phyloP scores from a whole-genome alignment of 1,140 invertebrate species.

The Palaemon carinicauda region DNA sequence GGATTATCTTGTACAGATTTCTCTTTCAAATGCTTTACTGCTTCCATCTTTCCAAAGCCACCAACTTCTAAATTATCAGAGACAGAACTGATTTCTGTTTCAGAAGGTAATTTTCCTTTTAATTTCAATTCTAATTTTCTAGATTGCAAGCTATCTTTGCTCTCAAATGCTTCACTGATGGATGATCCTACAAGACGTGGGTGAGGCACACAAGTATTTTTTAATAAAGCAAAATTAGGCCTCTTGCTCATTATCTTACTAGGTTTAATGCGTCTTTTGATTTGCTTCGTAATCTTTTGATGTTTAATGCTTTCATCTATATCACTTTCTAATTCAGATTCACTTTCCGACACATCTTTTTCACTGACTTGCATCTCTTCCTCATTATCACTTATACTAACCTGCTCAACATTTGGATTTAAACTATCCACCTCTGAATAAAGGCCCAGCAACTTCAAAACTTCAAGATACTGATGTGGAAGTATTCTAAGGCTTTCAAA shows the following conservation, averaged over 20 bases:
- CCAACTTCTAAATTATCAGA: background rate
- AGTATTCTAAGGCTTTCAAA: conserved; percentile 72
- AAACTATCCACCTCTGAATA: conserved; percentile 51
- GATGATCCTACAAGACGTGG: conserved; percentile 62
- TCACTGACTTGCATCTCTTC: background rate
- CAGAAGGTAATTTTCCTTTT: conserved; percentile 63
- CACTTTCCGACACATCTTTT: conserved; percentile 62
- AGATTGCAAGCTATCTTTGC: conserved; percentile 29
- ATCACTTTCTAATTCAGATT: conserved; percentile 85
- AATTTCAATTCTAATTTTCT: conserved; percentile 60
- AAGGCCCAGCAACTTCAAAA: conserved; percentile 45
- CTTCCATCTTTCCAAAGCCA: conserved; percentile 42
- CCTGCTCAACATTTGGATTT: background rate
- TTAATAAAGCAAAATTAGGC: conserved; percentile 70
- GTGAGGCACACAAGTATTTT: conserved; percentile 66
- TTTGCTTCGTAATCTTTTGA: conserved; percentile 65
- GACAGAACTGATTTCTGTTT: conserved; percentile 62
- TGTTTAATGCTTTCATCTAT: conserved; percentile 65
- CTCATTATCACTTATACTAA: background rate
- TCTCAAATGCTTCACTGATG: conserved; percentile 59
- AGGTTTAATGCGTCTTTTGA: conserved; percentile 71
- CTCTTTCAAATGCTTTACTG: conserved; percentile 50
- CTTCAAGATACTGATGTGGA: conserved; percentile 31
- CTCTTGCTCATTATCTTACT: conserved; percentile 71
- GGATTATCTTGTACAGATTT: background rate